phyloP scores from a whole-genome alignment of 2,113 vertebrate genomes.

The Mastomys natalensis region DNA sequence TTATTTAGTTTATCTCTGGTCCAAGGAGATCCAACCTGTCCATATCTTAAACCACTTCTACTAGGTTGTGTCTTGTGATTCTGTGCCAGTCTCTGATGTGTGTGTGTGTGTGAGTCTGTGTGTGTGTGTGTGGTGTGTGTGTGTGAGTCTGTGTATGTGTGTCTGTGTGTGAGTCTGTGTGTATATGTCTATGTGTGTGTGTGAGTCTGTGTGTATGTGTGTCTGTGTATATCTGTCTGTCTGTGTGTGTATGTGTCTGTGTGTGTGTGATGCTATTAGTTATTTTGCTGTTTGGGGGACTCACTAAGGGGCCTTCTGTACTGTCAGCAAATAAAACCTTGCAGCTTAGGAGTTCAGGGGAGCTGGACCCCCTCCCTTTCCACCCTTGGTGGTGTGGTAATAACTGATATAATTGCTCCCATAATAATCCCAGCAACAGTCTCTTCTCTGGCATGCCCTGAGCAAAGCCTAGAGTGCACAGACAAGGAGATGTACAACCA shows the following conservation, averaged over 20 bases:
- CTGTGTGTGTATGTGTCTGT: too few species aligned
- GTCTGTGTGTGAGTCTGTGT: too few species aligned
- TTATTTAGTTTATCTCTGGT: conserved; percentile 38
- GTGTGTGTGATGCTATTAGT: background rate
- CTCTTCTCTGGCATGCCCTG: conserved; percentile 40
- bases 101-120: too few species aligned
- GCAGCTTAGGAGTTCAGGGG: background rate
- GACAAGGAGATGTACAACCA: background rate
- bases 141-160: too few species aligned
- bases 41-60: background rate
- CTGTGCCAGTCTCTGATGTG: background rate
- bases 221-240: too few species aligned
- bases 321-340: background rate
- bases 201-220: too few species aligned
- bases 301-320: background rate
- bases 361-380: background rate
- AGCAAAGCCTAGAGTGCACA: background rate
- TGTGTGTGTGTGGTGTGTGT: too few species aligned
- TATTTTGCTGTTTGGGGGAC: background rate
- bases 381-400: conserved; percentile 40
- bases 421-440: conserved; percentile 42
- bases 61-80: background rate
- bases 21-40: background rate
- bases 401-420: conserved; percentile 51
- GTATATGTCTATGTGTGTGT: too few species aligned